These are phyloP conservation scores for Ctenochaetus hawaiiensis DNA, from an alignment of 2,797 vertebrate species.

Conservation along the genomic window DNA sequence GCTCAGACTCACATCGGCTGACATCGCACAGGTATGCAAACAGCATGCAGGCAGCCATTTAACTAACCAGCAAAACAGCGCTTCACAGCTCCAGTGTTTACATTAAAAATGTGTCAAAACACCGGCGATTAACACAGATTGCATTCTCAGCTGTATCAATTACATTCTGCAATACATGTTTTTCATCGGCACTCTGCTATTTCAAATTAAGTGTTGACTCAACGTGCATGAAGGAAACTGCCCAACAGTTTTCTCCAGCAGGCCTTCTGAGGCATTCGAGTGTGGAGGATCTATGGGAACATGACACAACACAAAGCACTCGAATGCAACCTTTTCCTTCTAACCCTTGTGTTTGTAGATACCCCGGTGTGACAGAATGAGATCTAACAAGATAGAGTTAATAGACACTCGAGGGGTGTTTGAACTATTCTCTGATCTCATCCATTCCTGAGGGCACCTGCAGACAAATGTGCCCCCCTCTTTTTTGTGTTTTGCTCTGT, in stretches of 20 bases:
- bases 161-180: constrained; percentile 46
- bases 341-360: constrained; percentile 3
- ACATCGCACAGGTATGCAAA: constrained; percentile 55
- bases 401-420: constrained; percentile 38
- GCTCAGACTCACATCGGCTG: constrained; percentile 31
- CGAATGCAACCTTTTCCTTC: constrained; percentile 36
- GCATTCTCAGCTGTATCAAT: constrained; percentile 50
- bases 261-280: constrained; percentile 8
- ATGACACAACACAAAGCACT: constrained; percentile 33
- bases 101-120: constrained; percentile 36
- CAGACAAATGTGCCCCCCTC: constrained; percentile 22
- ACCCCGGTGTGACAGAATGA: constrained; percentile 30
- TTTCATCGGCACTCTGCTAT: constrained; percentile 43
- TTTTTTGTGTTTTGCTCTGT: constrained; percentile 13
- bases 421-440: constrained; percentile 20
- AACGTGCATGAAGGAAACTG: constrained; percentile 9
- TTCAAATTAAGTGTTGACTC: constrained; percentile 52
- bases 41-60: constrained; percentile 53
- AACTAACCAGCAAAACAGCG: constrained; percentile 25
- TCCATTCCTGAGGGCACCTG: constrained; percentile 27
- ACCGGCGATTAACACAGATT: constrained; percentile 45
- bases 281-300: constrained; percentile 30
- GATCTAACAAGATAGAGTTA: constrained; percentile 27
- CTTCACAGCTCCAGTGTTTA: constrained; percentile 32
- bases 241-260: constrained; percentile 31